phyloP scores from a whole-genome alignment of 2,888 invertebrate genomes.

The Lingula anatina region DNA sequence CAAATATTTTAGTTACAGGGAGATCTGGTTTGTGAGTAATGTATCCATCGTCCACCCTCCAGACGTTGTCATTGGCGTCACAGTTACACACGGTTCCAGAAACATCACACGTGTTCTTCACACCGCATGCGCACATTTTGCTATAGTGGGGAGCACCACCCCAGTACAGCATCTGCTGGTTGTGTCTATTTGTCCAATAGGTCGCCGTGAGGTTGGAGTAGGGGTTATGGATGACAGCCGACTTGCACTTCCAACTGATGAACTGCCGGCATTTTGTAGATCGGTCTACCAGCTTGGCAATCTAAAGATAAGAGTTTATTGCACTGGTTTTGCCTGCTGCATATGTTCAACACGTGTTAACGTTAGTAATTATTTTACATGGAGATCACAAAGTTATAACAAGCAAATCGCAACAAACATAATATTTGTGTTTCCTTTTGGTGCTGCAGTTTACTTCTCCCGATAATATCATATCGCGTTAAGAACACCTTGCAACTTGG shows the following conservation, averaged over 20 bases:
- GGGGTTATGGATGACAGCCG: slow-evolving; percentile 35
- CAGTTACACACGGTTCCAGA: slow-evolving; percentile 33
- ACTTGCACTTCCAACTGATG: slow-evolving; percentile 40
- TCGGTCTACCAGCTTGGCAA: slow-evolving; percentile 28
- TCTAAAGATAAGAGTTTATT: too few species aligned
- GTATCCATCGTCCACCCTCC: slow-evolving; percentile 35
- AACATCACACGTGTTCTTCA: slow-evolving; percentile 25
- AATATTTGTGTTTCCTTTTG: too few species aligned
- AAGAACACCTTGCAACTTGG: too few species aligned
- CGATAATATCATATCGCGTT: too few species aligned
- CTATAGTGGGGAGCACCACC: slow-evolving; percentile 32
- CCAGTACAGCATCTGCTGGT: slow-evolving; percentile 27
- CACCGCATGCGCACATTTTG: slow-evolving; percentile 36
- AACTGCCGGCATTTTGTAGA: slow-evolving; percentile 35
- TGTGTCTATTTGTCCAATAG: slow-evolving; percentile 30
- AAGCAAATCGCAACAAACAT: too few species aligned
- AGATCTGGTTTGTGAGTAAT: slow-evolving; percentile 35
- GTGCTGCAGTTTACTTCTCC: too few species aligned
- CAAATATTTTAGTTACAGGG: slow-evolving; percentile 34
- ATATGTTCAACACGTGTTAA: too few species aligned
- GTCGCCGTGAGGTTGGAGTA: slow-evolving; percentile 26
- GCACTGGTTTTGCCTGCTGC: too few species aligned
- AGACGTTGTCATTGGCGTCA: slow-evolving; percentile 35
- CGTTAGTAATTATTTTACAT: too few species aligned
- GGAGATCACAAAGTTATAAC: too few species aligned